Percentiles rank a stretch among this genome's conserved stretches.
phyloP scores from a whole-genome alignment of 2,113 vertebrate genomes.

The Planiliza haematocheilus region DNA sequence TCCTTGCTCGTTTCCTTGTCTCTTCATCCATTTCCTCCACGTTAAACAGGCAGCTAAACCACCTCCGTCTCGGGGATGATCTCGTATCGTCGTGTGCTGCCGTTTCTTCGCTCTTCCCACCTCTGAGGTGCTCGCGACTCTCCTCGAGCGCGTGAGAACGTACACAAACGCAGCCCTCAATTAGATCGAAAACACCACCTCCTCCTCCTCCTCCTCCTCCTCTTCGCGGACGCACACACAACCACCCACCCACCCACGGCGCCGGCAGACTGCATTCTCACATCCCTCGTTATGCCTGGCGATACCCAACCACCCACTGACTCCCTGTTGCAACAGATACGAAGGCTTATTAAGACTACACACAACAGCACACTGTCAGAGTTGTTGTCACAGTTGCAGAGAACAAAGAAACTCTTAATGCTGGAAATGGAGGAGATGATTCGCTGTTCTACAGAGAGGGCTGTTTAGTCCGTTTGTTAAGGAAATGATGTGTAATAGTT shows the following conservation, averaged over 20 bases:
- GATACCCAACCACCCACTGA: constrained; percentile 57
- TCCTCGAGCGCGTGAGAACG: no score
- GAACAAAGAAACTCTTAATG: constrained; percentile 30
- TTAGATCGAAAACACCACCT: constrained; percentile 15
- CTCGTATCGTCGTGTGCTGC: no score
- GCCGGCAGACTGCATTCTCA: constrained; percentile 49
- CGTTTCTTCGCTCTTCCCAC: no score
- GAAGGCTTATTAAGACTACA: constrained; percentile 62
- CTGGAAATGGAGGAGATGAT: constrained; percentile 5
- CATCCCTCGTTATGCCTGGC: constrained; percentile 41
- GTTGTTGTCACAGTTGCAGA: constrained; percentile 43
- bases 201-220: not conserved
- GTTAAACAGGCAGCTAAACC: constrained; percentile 10
- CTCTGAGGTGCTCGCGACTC: no score
- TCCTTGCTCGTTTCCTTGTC: not conserved
- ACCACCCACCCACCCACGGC: not conserved
- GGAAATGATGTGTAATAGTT: constrained; percentile 6
- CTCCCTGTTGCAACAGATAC: constrained; percentile 47
- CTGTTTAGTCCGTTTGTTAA: constrained; percentile 11
- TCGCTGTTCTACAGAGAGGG: not conserved
- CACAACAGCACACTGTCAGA: constrained; percentile 30
- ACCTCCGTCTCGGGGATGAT: not conserved
- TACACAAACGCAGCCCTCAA: no score
- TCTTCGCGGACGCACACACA: constrained; percentile 19
- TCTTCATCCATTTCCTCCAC: constrained; percentile 4